phyloP scores from a whole-genome alignment of 2,888 invertebrate genomes.

The Xylota segnis region DNA sequence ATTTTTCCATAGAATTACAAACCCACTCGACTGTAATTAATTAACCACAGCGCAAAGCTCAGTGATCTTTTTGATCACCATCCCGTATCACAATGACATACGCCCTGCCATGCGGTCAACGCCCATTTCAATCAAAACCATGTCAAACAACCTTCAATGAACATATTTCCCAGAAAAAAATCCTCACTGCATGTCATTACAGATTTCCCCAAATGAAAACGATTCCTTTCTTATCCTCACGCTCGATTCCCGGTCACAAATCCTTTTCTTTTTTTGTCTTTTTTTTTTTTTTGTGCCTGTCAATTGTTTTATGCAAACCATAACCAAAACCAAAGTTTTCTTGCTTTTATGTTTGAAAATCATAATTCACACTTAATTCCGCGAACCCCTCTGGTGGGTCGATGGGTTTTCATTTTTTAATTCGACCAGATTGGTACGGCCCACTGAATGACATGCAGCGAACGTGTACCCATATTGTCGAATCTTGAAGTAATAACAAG shows the following conservation, averaged over 20 bases:
- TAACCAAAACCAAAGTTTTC: slow-evolving; percentile 46
- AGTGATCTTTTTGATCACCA: slow-evolving; percentile 75
- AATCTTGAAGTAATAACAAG: slow-evolving; percentile 63
- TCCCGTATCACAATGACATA: slow-evolving; percentile 73
- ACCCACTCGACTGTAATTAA: slow-evolving; percentile 73
- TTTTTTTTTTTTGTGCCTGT: slow-evolving; percentile 26
- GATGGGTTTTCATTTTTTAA: slow-evolving; percentile 45
- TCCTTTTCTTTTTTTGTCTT: slow-evolving; percentile 26
- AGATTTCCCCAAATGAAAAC: slow-evolving; percentile 56
- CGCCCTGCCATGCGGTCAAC: slow-evolving; percentile 76
- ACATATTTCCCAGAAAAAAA: slow-evolving; percentile 36
- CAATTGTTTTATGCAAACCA: slow-evolving; percentile 60
- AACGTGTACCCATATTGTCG: slow-evolving; percentile 55
- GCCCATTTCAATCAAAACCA: slow-evolving; percentile 76
- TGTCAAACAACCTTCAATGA: slow-evolving; percentile 73
- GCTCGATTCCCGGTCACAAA: slow-evolving; percentile 45
- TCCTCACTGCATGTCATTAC: slow-evolving; percentile 61
- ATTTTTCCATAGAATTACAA: slow-evolving; percentile 45
- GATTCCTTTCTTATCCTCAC: slow-evolving; percentile 72
- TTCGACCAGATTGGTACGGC: slow-evolving; percentile 72
- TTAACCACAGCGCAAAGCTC: slow-evolving; percentile 73
- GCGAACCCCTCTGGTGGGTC: slow-evolving; percentile 26
- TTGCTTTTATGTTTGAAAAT: slow-evolving; percentile 59
- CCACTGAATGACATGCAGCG: slow-evolving; percentile 62
- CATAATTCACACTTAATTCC: slow-evolving; percentile 72